phyloP scores from a whole-genome alignment of 2,113 vertebrate genomes.

The Oreocharis arfaki region DNA sequence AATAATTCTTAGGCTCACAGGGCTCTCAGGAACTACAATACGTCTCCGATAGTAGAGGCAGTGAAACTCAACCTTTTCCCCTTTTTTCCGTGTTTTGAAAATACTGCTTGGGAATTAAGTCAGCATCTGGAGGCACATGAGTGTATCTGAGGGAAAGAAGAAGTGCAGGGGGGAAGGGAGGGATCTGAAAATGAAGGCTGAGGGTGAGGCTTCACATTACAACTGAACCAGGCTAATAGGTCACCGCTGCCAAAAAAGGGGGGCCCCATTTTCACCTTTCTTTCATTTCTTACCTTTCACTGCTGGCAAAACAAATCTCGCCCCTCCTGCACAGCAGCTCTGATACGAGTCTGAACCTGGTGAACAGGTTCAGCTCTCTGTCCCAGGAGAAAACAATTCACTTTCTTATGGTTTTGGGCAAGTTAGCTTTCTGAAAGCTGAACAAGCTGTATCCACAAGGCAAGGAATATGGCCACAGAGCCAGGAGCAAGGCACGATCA shows the following conservation, averaged over 20 bases:
- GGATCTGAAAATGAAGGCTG: slow-evolving; percentile 23
- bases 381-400: not conserved
- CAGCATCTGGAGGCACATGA: not conserved
- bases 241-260: slow-evolving; percentile 23
- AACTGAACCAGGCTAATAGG: slow-evolving; percentile 40
- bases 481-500: not conserved
- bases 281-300: slow-evolving; percentile 39
- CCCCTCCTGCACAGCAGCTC: not conserved
- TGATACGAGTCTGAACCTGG: slow-evolving; percentile 8
- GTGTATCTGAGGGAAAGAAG: not conserved
- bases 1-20: not conserved
- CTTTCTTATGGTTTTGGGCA: not conserved
- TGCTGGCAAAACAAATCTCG: not conserved
- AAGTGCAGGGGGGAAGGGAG: not conserved
- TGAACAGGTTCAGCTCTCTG: slow-evolving; percentile 3
- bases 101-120: not conserved
- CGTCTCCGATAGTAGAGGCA: not conserved
- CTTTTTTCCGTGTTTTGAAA: not conserved
- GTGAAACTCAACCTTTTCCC: not conserved
- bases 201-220: slow-evolving; percentile 32
- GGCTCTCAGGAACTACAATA: not conserved
- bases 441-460: not conserved
- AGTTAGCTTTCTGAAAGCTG: not conserved
- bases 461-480: not conserved
- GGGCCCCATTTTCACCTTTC: slow-evolving; percentile 25